Conservation (phyloP, 2,113 vertebrate genomes). For the Ondatra zibethicus region DNA sequence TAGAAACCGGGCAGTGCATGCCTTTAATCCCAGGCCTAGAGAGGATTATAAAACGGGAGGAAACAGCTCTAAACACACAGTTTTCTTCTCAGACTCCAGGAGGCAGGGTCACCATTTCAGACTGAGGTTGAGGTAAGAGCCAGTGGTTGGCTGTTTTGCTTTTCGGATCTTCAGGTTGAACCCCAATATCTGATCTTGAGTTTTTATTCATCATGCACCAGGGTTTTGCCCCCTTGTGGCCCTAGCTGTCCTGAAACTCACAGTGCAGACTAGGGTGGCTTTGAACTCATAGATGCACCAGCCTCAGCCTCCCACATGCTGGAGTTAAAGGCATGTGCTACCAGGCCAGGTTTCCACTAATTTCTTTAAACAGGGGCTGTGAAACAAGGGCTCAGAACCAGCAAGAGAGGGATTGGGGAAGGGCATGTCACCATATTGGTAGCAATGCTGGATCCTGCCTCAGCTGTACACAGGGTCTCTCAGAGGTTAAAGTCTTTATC, state of each 20-base stretch:
- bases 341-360: not conserved
- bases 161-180: no score
- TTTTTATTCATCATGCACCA: not conserved
- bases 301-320: not conserved
- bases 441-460: rapidly evolving
- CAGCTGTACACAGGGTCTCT: not conserved
- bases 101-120: no score
- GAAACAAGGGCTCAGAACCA: not conserved
- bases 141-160: no score
- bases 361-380: not conserved
- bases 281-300: not conserved
- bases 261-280: not conserved
- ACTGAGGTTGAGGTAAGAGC: no score
- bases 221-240: not conserved
- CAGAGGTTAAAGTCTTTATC: not conserved
- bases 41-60: no score
- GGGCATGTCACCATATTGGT: no score
- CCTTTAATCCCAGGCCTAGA: no score
- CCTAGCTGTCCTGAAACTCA: no score
- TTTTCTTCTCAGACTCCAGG: no score
- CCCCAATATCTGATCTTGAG: no score
- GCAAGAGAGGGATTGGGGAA: rapidly evolving
- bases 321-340: not conserved
- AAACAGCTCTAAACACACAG: no score
- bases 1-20: no score